Evolutionary conservation across 2,113 vertebrate species (phyloP).

Genomic region (Enhydra lutris): DNA sequence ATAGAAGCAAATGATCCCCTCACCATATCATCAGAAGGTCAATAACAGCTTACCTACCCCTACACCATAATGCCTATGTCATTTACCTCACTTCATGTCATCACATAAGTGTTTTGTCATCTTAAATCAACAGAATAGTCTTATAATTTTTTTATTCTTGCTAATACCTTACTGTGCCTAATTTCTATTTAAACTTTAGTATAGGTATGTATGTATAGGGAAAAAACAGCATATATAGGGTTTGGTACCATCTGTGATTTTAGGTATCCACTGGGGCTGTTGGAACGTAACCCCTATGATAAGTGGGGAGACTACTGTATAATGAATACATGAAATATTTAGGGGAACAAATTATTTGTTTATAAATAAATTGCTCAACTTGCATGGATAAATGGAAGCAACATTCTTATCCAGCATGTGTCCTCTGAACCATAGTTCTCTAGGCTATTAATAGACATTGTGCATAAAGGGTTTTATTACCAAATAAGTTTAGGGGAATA

Average conservation of each 20-base stretch:
- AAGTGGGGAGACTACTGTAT: not conserved
- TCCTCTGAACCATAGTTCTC: not conserved
- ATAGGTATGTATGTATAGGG: not conserved
- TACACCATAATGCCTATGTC: not conserved
- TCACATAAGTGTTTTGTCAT: not conserved
- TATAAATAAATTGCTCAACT: not conserved
- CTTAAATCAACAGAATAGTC: not conserved
- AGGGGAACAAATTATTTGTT: not conserved
- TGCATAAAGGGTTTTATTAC: not conserved
- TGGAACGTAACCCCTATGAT: not conserved
- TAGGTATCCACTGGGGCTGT: not conserved
- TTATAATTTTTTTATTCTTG: not conserved
- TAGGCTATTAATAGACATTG: not conserved
- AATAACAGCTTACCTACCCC: not conserved
- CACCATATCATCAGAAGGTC: not conserved
- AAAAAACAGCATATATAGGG: not conserved
- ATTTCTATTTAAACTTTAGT: not conserved
- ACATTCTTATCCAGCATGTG: not conserved
- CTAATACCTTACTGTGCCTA: not conserved
- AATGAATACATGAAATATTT: not conserved
- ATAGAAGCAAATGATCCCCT: not conserved
- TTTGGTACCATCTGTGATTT: not conserved
- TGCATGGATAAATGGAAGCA: not conserved
- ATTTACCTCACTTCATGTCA: not conserved
- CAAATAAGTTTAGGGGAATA: not conserved